Base-by-base conservation (phyloP, 2,888 invertebrate genomes). In the Podabrus alpinus region DNA sequence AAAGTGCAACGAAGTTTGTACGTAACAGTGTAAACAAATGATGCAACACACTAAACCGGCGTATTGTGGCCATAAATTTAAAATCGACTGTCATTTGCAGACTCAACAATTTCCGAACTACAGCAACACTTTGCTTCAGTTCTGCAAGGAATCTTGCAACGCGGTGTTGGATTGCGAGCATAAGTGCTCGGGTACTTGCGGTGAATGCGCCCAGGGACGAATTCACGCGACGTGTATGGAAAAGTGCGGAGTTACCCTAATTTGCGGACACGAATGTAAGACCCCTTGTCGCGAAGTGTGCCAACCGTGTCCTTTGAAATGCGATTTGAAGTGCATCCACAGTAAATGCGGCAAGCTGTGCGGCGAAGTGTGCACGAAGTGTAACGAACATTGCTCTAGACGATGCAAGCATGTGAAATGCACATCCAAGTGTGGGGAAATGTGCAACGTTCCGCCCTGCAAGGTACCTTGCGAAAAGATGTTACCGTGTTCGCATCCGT, bases 181-280 rank as follows among this genome's bases (percentile, higher is more conserved):
- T 85, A 29, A 66, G 19, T 92, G 92, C 83, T 78, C 79, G 9
- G 91, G 92, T 25, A 86, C 87, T 9, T 92, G 92, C 84, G 88
- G 89, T 3, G 77, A 83, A 66, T 93, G 93, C 84, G 84, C 80
- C 45, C 90, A 90, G 82, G 92, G 92, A 60, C 88, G 92, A 9
- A 84, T 93, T 71, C 94, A 94, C 84, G 82, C 81, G 72, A 86
- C 89, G 17, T 93, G 93, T 84, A 78, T 80, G 45, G 87, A 89
- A 79, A 85, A 86, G 16, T 94, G 94, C 85, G 87, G 88, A 5
- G 88, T 88, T 69, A 80, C 83, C 10, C 88, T 92, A 75, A 89
- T 93, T 67, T 93, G 93, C 84, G 91, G 91, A 25, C 93, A 93
- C 83, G 85, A 88, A 89, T 92, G 92, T 80, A 82, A 84, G 24